A percentile compares a stretch with the other conserved stretches of the same genome.
Conservation (phyloP, 2,113 vertebrate species). For the Hippolais icterina region DNA sequence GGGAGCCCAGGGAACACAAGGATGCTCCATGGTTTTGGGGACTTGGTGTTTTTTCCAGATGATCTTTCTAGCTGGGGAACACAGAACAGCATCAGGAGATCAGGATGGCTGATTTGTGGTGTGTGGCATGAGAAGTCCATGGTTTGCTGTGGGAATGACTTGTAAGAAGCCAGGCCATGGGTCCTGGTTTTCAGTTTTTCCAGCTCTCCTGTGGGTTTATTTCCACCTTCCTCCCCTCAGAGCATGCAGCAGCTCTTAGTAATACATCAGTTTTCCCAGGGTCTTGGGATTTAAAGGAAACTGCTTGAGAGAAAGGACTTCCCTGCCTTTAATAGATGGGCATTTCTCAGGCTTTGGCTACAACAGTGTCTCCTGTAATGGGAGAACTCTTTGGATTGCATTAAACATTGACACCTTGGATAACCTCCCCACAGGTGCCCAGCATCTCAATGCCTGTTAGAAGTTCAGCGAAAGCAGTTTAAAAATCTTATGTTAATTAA, state of each 20-base stretch:
- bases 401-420: slow-evolving; percentile 38
- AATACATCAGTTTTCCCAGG: rapidly evolving
- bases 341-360: neutral
- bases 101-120: neutral
- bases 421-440: neutral
- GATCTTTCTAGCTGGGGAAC: neutral
- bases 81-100: neutral
- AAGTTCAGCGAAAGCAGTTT: neutral
- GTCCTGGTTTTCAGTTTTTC: neutral
- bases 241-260: neutral
- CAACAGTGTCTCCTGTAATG: neutral
- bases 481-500: neutral
- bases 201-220: neutral
- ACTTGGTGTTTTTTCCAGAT: neutral
- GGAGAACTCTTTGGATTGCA: slow-evolving; percentile 34
- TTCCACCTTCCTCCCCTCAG: neutral
- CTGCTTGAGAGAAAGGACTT: neutral
- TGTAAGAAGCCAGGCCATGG: neutral
- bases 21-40: rapidly evolving
- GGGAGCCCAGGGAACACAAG: neutral
- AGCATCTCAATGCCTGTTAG: neutral
- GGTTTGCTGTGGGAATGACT: slow-evolving; percentile 48
- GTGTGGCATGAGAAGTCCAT: slow-evolving; percentile 10
- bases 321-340: neutral
- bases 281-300: neutral